Base-by-base conservation (phyloP, 2,888 invertebrate species). In the Clanis bilineata region DNA sequence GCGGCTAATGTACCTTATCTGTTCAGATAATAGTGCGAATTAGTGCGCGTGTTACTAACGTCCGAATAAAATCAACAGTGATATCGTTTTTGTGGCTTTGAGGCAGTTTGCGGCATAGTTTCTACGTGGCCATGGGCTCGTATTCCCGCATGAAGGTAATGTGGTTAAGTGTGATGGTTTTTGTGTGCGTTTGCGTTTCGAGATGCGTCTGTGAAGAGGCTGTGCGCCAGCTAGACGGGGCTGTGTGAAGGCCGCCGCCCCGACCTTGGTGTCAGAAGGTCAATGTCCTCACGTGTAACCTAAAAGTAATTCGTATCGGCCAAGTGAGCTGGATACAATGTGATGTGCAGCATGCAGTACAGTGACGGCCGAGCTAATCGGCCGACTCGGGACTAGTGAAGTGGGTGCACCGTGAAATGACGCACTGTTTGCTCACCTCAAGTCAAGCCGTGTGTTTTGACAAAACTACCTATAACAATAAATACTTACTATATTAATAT, bases 261-360 rank as follows among this genome's bases (percentile, higher is more conserved):
- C 88, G 92, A 92, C 92, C 92, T 92, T 92, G 86, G 78, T 86
- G 85, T 79, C 84, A 83, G 86, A 89, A 90, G 90, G 90, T 91
- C 88, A 87, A 86, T 81, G 92, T 84, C 88, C 92, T 85, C 83
- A 79, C 81, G 83, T 85, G 86, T 82, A 82, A 79, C 79, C 83
- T 82, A 81, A 75, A 70, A 85, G 81, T 81, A 73, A 77, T 81
- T 81, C 77, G 66, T 73, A 55, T 59, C n/a, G 28, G 22, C 18
- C 23, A 18, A 39, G 25, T 45, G 4, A 51, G 23, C 47, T 7
- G 44, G 38, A 39, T 45, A n/a, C 38, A 28, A 23, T 43, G 23
- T 41, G 28, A 38, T 18, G 36, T 39, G 47, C 7, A 43, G 28
- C 18, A 28, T 23, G 25, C 23, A 23, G 25, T n/a, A 45, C 15